Base-by-base conservation (phyloP, 1,140 invertebrate genomes). In the Drosophila kurseongensis region DNA sequence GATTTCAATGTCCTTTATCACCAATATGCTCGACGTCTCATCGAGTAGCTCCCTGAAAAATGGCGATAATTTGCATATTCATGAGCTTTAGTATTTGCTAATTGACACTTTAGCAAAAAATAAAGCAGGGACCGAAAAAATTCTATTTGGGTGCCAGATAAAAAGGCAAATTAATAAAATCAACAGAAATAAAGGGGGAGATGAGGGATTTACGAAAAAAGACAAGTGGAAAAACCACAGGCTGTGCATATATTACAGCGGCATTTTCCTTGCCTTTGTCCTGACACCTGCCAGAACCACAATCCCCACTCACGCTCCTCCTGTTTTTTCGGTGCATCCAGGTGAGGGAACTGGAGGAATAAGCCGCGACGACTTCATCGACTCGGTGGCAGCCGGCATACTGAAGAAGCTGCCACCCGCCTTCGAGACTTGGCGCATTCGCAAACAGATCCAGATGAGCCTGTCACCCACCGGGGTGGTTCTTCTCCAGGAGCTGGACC, bases 401-500 rank as follows among this genome's bases (percentile, higher is more conserved):
- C 83, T 96, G 10, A 90, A 92, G 50, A 97, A 96, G 91, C 93
- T 98, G 54, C 97, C 97, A 0, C 77, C 90, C 14, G 93, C 94
- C 61, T 98, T 95, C 85, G 96, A 98, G 90, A 93, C 97, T 4
- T 95, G 95, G 92, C 96, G 95, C 92, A 95, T 98, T 18, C 94
- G 95, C 59, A 96, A 96, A 92, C 95, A 95, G 79, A 96, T 96
- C 89, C 96, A 96, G 68, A 92, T 96, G 83, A 94, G 94, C 67
- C 95, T 98, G 47, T 95, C 96, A 4, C 97, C 97, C 5, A 96
- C 96, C 0, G 95, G 96, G 0, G 95, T 98, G 27, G 97, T 98
- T 4, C 92, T 98, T 32, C 94, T 98, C 45, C 97, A 98, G 94
- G 97, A 98, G 92, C 91, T 98, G 16, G 96, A 98, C 83, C 94